Base-by-base conservation (phyloP, 2,888 invertebrate genomes). In the Melitaea athalia region DNA sequence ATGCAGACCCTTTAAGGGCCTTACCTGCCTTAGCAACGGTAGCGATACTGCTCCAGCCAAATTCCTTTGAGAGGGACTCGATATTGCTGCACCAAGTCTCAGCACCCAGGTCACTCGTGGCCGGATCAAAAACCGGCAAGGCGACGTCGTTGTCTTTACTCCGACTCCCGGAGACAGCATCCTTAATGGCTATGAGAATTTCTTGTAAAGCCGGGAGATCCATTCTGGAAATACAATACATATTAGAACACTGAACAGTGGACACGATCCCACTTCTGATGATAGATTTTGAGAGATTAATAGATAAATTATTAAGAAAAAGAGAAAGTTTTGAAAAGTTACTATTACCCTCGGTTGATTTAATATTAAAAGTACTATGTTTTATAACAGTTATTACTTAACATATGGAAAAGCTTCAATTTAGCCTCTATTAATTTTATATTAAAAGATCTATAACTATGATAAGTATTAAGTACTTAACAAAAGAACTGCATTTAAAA, bases 11-110 rank as follows among this genome's bases (percentile, higher is more conserved):
- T 24, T 24, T 67, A 8, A 76, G 70, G 67, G 74, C 75, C 68
- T 75, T 78, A 74, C 76, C 77, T 14, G 78, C 76, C 64, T 72
- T 77, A 0, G 72, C 75, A 2, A 64, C 73, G 0, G 61, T 68
- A 1, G 55, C 42, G 6, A 75, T 52, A 53, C 72, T 66, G 60
- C 69, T 72, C 75, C 75, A 75, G 8, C 59, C 33, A 14, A 76
- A 57, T 10, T 78, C 77, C 45, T 31, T 38, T 0, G 61, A 64
- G 4, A 76, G 63, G 0, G 47, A 17, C n/a, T 74, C 70, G 66
- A 77, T 69, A 50, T 31, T 73, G 47, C 47, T 10, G n/a, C 77
- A 77, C 76, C 78, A 78, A 3, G n/a, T 11, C 8, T 57, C 73
- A 0, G 77, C 76, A 8, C 78, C 76, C 53, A 49, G 61, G 55